phyloP scores from a whole-genome alignment of 2,888 invertebrate species.

The Cheilosia vulpina region DNA sequence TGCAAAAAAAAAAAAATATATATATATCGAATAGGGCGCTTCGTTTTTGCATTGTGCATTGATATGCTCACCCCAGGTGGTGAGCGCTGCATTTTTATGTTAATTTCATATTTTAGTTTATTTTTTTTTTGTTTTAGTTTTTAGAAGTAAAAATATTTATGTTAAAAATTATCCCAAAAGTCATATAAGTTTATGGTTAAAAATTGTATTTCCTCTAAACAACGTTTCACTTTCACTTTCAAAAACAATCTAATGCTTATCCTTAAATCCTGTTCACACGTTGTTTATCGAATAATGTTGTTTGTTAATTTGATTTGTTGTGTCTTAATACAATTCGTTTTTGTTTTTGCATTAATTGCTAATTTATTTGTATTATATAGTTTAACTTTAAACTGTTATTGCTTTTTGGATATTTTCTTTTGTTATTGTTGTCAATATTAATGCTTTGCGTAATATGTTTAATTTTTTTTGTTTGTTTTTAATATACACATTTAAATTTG shows the following conservation, averaged over 20 bases:
- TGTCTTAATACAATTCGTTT: constrained; percentile 53
- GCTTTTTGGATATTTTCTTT: constrained; percentile 68
- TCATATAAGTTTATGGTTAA: constrained; percentile 29
- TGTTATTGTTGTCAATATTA: constrained; percentile 49
- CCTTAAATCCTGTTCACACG: constrained; percentile 41
- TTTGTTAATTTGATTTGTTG: constrained; percentile 32
- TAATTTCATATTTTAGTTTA: constrained; percentile 9
- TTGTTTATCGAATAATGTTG: constrained; percentile 49
- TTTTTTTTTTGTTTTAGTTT: constrained; percentile 8
- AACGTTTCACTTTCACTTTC: constrained; percentile 23
- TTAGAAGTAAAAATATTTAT: constrained; percentile 31
- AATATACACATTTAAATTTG: constrained; percentile 53
- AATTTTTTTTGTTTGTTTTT: constrained; percentile 20
- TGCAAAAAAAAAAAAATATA: neutral
- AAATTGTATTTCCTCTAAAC: constrained; percentile 4
- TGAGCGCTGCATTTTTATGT: neutral
- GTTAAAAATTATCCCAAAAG: constrained; percentile 41
- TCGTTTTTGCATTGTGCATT: constrained; percentile 19
- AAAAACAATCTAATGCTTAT: constrained; percentile 10
- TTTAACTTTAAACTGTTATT: constrained; percentile 69
- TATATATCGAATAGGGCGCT: neutral
- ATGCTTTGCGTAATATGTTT: constrained; percentile 49
- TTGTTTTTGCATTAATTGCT: constrained; percentile 46
- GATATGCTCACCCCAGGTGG: constrained; percentile 4
- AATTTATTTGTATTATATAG: constrained; percentile 33